Percentiles rank a stretch among this genome's conserved stretches.
These are phyloP conservation scores for Apus apus DNA, from an alignment of 2,113 vertebrate genomes.

Conservation along the genomic window DNA sequence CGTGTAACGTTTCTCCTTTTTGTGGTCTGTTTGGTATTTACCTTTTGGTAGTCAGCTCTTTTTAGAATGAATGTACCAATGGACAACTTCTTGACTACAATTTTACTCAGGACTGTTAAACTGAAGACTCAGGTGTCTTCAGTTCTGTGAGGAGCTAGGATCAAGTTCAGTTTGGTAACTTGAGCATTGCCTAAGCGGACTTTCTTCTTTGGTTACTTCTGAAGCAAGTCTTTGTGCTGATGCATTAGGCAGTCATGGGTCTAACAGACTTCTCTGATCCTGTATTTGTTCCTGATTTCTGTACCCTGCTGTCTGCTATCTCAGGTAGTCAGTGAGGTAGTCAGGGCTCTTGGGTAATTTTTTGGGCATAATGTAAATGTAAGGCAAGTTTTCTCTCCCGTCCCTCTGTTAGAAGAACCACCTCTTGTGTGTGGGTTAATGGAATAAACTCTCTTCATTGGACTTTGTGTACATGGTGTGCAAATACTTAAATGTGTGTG, in stretches of 20 bases:
- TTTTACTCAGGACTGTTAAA: not conserved
- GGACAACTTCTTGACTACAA: not conserved
- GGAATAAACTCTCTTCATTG: not conserved
- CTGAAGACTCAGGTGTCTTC: not conserved
- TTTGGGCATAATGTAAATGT: not conserved
- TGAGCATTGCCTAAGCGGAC: not conserved
- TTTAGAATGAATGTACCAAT: accelerated
- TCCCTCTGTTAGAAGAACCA: not conserved
- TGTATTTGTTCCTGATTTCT: not conserved
- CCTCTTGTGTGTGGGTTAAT: not conserved
- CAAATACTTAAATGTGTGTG: not conserved
- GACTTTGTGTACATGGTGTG: not conserved
- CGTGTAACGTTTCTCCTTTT: not conserved
- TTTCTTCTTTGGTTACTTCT: not conserved
- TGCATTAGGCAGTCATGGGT: not conserved
- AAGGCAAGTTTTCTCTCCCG: not conserved
- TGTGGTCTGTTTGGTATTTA: not conserved
- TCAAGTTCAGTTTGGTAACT: not conserved
- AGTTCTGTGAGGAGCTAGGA: not conserved
- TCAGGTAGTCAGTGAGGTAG: not conserved
- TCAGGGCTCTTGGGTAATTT: not conserved
- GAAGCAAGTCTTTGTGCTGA: not conserved
- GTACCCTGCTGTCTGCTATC: accelerated
- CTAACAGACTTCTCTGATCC: not conserved
- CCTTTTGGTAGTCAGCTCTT: not conserved